These are phyloP conservation scores for Linepithema humile DNA, from an alignment of 1,140 invertebrate species.

Conservation along the genomic window DNA sequence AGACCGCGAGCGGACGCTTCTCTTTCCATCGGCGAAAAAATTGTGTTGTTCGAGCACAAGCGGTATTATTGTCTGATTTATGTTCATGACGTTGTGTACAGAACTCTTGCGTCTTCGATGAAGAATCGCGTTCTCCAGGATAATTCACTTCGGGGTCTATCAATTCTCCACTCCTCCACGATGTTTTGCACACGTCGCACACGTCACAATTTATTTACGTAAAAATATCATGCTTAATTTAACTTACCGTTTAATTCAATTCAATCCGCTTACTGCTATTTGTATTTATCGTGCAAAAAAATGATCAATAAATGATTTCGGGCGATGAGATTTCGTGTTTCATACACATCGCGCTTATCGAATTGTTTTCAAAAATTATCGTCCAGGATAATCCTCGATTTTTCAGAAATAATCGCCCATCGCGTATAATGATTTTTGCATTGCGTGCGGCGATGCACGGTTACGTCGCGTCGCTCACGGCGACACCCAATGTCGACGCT, in stretches of 20 bases:
- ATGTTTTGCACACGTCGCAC: not conserved
- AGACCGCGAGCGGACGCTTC: not conserved
- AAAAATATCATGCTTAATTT: not conserved
- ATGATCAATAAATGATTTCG: too few relatives aligned
- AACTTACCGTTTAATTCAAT: not conserved
- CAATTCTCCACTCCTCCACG: not conserved
- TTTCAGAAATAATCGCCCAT: not conserved
- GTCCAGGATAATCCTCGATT: not conserved
- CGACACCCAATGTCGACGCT: conserved; percentile 34
- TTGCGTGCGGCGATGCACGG: conserved; percentile 3
- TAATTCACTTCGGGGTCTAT: conserved; percentile 10
- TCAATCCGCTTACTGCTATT: not conserved
- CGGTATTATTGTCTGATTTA: conserved; percentile 43
- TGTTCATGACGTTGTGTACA: conserved; percentile 5
- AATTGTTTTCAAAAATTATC: not conserved
- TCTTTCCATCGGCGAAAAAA: not conserved
- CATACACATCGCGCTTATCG: too few relatives aligned
- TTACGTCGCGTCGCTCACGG: conserved; percentile 40
- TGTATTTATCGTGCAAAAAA: not conserved
- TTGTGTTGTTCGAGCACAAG: not conserved
- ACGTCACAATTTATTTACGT: not conserved
- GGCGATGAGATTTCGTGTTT: too few relatives aligned
- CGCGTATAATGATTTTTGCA: conserved; percentile 42
- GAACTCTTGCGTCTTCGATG: not conserved
- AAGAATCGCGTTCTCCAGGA: not conserved